Evolutionary conservation across 30 jellyfish, hydroid and myxozoan genomes (phyloP).

Genomic region (Aurelia aurita): DNA sequence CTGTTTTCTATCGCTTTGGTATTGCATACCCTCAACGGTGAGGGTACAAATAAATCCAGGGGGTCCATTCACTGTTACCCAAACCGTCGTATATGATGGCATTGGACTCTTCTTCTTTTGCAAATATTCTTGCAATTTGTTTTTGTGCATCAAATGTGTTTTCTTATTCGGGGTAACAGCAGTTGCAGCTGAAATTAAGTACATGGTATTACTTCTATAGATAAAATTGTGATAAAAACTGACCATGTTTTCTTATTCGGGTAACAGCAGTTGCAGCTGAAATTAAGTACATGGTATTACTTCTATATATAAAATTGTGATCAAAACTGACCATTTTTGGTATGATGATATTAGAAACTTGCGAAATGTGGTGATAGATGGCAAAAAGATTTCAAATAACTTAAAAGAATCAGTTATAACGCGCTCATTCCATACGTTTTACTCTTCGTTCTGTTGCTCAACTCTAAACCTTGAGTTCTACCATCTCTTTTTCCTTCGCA

Average conservation of each 20-base stretch:
- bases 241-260: not conserved
- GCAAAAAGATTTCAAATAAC: too few species aligned
- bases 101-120: conserved; percentile 29
- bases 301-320: not conserved
- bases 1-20: conserved; percentile 9
- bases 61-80: not conserved
- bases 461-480: too few species aligned
- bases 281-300: not conserved
- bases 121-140: conserved; percentile 48
- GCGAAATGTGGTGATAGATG: too few species aligned
- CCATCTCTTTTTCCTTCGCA: too few species aligned
- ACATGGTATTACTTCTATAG: not conserved
- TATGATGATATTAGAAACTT: too few species aligned
- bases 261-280: not conserved
- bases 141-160: conserved; percentile 33
- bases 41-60: conserved; percentile 28
- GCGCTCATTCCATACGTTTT: too few species aligned
- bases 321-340: not conserved
- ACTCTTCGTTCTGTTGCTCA: too few species aligned
- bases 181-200: not conserved
- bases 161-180: not conserved
- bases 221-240: not conserved
- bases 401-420: too few species aligned
- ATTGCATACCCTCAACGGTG: conserved; percentile 24
- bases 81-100: conserved; percentile 33